phyloP scores from a whole-genome alignment of 2,113 vertebrate species.

The Centropus unirufus region DNA sequence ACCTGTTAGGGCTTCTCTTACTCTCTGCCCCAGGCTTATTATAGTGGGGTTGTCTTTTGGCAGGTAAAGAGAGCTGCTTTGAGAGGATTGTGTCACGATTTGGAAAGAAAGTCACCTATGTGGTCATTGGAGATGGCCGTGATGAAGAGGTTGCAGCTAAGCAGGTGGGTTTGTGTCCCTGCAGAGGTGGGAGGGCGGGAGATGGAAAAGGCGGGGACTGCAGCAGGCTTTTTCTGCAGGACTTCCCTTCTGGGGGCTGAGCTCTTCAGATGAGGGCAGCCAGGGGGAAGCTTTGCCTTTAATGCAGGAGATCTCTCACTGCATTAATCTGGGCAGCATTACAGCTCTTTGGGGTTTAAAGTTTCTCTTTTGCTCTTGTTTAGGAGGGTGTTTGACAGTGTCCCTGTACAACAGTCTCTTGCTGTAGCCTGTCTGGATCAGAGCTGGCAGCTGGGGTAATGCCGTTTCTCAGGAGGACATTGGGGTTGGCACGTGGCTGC shows the following conservation, averaged over 20 bases:
- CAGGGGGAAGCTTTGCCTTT: background rate
- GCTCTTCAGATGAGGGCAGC: background rate
- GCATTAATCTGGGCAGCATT: background rate
- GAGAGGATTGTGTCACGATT: slow-evolving; percentile 96
- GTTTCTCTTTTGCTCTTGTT: background rate
- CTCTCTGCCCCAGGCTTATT: background rate
- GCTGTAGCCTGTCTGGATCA: background rate
- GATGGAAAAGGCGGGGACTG: background rate
- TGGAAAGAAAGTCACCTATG: slow-evolving; percentile 97
- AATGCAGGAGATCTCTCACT: background rate
- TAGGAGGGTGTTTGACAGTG: background rate
- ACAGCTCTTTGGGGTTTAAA: background rate
- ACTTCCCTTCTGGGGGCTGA: background rate
- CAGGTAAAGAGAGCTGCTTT: slow-evolving; percentile 98
- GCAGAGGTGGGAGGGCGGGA: background rate
- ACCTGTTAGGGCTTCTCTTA: background rate
- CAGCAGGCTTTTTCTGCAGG: background rate
- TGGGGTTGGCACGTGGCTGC: background rate
- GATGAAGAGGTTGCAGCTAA: slow-evolving; percentile 99
- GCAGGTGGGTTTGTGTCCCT: slow-evolving; percentile 79
- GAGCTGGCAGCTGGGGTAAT: background rate
- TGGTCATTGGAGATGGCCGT: slow-evolving; percentile 96
- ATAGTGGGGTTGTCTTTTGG: background rate
- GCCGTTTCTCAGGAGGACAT: background rate
- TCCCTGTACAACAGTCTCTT: background rate